Base-by-base conservation (phyloP, 2,113 vertebrate genomes). In the Oxyruncus cristatus region DNA sequence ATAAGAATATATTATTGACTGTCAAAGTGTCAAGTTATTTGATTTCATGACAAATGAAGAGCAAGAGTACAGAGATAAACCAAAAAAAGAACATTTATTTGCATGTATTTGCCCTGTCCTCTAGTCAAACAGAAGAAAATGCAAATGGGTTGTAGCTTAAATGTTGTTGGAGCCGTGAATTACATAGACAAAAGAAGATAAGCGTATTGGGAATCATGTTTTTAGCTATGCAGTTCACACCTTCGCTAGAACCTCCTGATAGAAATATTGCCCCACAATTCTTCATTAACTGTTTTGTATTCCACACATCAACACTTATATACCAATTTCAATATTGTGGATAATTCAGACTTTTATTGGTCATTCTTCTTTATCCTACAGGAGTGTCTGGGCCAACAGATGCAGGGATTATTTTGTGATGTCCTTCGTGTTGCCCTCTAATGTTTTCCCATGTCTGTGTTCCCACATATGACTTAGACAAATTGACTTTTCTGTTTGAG, bases 1-100 rank as follows among this genome's bases (percentile, higher is more conserved):
- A 42, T 33, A 86, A 42, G 49, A 91, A 94, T 78, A 49, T 77
- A 50, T 52, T 72, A 50, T 52, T 58, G 56, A 12, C 32, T 90
- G 73, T 80, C 78, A 92, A 85, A 84, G 81, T 67, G 81, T 95
- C 88, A 67, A 73, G 22, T 13, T 84, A 42, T 80, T 89, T 89
- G 73, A 79, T 78, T 94, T 92, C 49, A 63, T 85, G 65, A 93
- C 46, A 95, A 90, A 92, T 50, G 28, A 88, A 87, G 66, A 83
- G 37, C 56, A 82, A 75, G 18, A 44, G 35, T 89, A 88, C 16
- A 62, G 26, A 72, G 91, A 91, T 63, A 88, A 75, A 71, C 35
- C 7, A 75, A 89, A 89, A 59, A 79, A 72, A 79, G 47, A 70
- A 92, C 62, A 85, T 47, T 84, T 72, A 59, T 86, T 89, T 93